Base-by-base conservation (phyloP, 1,140 invertebrate species). In the Saccostrea echinata region DNA sequence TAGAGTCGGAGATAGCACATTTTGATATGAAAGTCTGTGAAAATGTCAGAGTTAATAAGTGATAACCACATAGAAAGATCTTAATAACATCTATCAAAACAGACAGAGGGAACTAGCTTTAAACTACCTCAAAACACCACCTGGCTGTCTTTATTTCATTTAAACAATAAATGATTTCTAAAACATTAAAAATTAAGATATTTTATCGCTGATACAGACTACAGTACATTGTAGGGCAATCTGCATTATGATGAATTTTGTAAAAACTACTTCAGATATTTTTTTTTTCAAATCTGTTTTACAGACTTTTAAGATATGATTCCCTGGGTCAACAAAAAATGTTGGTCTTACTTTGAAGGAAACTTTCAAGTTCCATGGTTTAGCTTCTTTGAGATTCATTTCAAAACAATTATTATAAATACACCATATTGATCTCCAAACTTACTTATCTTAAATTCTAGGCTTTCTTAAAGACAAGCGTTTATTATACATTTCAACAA, bases 11-110 rank as follows among this genome's bases (percentile, higher is more conserved):
- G 68, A 76, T 76, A 24, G 27, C 24, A 11, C 0, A 35, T 76
- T 76, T 76, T 33, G 68, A 76, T 76, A 76, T 76, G 30, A 76
- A 30, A 76, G 13, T 76, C 4, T 61, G 55, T n/a, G n/a, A 61
- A 61, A 61, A 21, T n/a, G 21, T 61, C 55, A 21, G 55, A 21
- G 55, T n/a, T 61, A 61, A 61, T 61, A 61, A 61, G 18, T 61
- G 55, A 61, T 61, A 61, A 21, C 55, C 55, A 61, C 55, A 61
- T 33, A 76, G 68, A 27, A 8, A 24, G 64, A 76, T 35, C 68
- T 76, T 30, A 76, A 35, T 76, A 33, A 30, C 8, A 76, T 30
- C 27, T 27, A 30, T 30, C 24, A 76, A 61, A 61, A 8, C 55
- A 61, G 55, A 21, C 55, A 21, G 55, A n/a, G 43, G 43, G 43